Conservation (phyloP, 2,888 invertebrate species). For the Pasiphila rectangulata region DNA sequence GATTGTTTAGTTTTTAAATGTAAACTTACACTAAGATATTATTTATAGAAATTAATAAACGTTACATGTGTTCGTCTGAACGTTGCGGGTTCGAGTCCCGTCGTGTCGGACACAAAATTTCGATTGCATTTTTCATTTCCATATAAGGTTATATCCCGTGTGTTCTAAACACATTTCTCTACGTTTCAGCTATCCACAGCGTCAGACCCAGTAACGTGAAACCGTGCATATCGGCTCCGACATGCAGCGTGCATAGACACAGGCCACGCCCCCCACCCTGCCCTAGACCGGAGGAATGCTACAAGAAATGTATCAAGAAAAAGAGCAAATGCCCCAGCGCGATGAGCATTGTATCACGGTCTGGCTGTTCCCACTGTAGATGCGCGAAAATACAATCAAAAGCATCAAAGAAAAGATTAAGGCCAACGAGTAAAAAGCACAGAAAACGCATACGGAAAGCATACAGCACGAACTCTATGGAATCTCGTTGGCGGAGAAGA, state of each 20-base stretch:
- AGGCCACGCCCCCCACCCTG: constrained; percentile 64
- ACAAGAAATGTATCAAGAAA: constrained; percentile 51
- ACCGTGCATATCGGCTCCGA: constrained; percentile 63
- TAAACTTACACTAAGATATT: too few species aligned
- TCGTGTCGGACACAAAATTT: too few species aligned
- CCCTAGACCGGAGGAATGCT: constrained; percentile 61
- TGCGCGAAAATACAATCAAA: constrained; percentile 53
- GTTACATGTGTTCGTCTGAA: too few species aligned
- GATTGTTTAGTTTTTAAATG: too few species aligned
- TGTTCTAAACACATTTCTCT: background rate
- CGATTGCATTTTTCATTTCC: too few species aligned
- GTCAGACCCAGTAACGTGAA: too few species aligned
- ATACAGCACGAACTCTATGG: background rate
- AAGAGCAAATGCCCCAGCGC: constrained; percentile 64
- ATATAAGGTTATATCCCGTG: too few species aligned
- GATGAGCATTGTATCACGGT: constrained; percentile 52
- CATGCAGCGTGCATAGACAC: constrained; percentile 64
- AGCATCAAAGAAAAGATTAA: too few species aligned
- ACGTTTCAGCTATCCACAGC: constrained; percentile 60
- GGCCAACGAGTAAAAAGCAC: background rate
- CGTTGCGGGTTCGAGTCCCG: too few species aligned
- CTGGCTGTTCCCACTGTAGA: constrained; percentile 49
- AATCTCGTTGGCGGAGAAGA: background rate
- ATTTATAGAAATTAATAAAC: too few species aligned
- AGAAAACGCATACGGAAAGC: background rate